Percentiles rank a stretch among this genome's conserved stretches.
phyloP scores from a whole-genome alignment of 2,113 vertebrate genomes.

The Solenodon paradoxus region DNA sequence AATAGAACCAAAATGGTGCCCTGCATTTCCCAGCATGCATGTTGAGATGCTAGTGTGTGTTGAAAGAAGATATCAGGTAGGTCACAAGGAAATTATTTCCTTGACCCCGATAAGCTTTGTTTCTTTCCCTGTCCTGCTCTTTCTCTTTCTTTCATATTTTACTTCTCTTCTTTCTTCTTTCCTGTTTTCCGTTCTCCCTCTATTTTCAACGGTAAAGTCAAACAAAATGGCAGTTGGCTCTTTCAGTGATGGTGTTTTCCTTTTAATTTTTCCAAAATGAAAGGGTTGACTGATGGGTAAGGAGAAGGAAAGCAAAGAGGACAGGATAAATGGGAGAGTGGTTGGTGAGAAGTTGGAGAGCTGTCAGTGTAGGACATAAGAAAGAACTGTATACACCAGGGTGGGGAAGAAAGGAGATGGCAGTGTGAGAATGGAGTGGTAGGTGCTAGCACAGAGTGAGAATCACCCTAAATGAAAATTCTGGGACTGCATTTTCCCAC shows the following conservation, averaged over 20 bases:
- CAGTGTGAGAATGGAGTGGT: background rate
- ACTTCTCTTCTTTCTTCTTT: background rate
- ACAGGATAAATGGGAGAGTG: background rate
- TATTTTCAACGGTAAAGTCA: background rate
- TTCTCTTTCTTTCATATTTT: background rate
- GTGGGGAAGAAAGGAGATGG: background rate
- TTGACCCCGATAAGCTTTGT: background rate
- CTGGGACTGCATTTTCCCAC: background rate
- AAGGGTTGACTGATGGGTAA: background rate
- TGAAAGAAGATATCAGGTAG: background rate
- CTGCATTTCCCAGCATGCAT: background rate
- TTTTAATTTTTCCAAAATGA: background rate
- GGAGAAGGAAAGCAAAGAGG: background rate
- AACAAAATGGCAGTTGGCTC: background rate
- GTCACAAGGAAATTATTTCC: background rate
- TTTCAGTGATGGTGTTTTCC: background rate
- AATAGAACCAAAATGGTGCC: background rate
- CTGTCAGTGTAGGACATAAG: background rate
- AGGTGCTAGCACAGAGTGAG: background rate
- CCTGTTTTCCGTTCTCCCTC: background rate
- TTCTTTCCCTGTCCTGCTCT: background rate
- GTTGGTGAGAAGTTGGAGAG: background rate
- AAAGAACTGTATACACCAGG: fast-evolving
- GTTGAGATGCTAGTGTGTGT: fast-evolving
- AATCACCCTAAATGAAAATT: background rate